A percentile compares a stretch with the other conserved stretches of the same genome.
These are phyloP conservation scores for Macrobrachium rosenbergii DNA, from an alignment of 1,140 invertebrate genomes.

Conservation along the genomic window DNA sequence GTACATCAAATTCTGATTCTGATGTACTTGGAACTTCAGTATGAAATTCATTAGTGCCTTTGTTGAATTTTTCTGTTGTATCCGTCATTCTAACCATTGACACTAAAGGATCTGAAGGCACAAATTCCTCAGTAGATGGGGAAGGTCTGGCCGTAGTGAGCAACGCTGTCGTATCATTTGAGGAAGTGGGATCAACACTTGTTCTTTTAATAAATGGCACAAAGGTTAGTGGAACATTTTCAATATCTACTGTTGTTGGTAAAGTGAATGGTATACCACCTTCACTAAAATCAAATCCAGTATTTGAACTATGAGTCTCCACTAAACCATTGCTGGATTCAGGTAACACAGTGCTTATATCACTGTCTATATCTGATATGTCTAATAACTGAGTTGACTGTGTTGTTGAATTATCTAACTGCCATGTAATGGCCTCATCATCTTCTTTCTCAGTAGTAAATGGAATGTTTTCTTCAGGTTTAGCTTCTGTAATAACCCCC, in stretches of 20 bases:
- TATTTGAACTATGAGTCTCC: background rate
- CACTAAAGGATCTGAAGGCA: too few relatives aligned
- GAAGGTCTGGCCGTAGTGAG: background rate
- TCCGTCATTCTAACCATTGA: too few relatives aligned
- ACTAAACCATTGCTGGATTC: background rate
- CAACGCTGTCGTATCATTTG: background rate
- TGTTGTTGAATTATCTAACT: background rate
- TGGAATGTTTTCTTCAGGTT: background rate
- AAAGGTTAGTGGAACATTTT: background rate
- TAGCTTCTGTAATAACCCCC: slow-evolving; percentile 37
- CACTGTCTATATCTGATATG: background rate
- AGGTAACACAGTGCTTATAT: background rate
- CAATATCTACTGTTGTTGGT: background rate
- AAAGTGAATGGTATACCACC: background rate
- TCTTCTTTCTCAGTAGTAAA: background rate
- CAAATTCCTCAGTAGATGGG: too few relatives aligned
- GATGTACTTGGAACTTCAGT: background rate
- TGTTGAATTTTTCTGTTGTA: slow-evolving; percentile 30
- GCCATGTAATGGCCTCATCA: background rate
- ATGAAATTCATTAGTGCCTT: background rate
- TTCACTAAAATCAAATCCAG: background rate
- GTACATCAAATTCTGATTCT: background rate
- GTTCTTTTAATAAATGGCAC: background rate
- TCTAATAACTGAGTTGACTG: background rate
- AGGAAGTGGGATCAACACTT: background rate